Evolutionary conservation across 1,140 invertebrate genomes (phyloP).

Genomic region (Aradophagus sp.): DNA sequence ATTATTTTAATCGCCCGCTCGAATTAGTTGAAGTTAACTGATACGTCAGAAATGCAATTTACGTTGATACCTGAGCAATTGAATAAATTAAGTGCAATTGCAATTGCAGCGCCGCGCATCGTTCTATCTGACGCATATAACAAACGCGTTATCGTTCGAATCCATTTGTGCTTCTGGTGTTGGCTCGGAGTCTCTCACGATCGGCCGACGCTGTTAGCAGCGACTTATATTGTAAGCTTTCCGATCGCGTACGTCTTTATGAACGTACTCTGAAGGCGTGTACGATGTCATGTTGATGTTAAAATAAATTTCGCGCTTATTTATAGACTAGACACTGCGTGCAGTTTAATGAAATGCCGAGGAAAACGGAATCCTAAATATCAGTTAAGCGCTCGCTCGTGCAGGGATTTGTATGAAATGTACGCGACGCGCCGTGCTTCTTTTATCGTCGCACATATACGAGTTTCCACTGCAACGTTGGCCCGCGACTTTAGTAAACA

Average conservation of each 20-base stretch:
- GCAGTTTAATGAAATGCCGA: too few species aligned
- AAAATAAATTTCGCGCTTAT: constrained; percentile 47
- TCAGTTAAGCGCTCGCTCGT: too few species aligned
- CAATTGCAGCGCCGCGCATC: constrained; percentile 59
- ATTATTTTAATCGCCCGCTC: constrained; percentile 65
- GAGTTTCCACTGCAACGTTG: too few species aligned
- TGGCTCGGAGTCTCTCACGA: constrained; percentile 55
- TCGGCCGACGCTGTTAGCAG: constrained; percentile 41
- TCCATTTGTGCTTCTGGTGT: constrained; percentile 60
- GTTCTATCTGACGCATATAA: constrained; percentile 69
- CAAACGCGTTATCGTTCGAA: constrained; percentile 69
- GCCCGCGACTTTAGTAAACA: too few species aligned
- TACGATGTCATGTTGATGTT: constrained; percentile 46
- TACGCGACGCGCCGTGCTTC: too few species aligned
- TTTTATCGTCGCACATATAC: too few species aligned
- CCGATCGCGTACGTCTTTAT: constrained; percentile 58
- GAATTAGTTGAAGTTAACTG: constrained; percentile 68
- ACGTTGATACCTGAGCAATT: constrained; percentile 61
- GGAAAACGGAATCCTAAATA: too few species aligned
- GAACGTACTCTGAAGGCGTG: constrained; percentile 47
- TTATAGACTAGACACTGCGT: too few species aligned
- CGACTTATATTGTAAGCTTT: constrained; percentile 50
- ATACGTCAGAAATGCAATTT: constrained; percentile 70
- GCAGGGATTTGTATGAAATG: too few species aligned
- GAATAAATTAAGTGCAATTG: constrained; percentile 70